phyloP scores from a whole-genome alignment of 2,113 vertebrate genomes.

The Solea solea region DNA sequence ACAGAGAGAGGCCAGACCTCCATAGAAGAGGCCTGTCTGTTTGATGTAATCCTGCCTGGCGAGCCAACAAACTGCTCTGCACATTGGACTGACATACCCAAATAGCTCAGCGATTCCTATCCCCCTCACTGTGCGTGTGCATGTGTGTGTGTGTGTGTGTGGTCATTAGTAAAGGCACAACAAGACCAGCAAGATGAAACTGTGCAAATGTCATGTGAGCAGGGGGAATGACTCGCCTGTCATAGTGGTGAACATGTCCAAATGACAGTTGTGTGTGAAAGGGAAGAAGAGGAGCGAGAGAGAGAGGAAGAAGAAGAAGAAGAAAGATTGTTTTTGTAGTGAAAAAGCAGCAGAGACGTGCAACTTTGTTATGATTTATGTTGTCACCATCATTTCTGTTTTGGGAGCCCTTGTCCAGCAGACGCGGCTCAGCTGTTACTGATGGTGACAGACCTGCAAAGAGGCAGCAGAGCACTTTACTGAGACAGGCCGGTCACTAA shows the following conservation, averaged over 20 bases:
- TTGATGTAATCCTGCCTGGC: slow-evolving; percentile 75
- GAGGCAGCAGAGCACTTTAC: slow-evolving; percentile 27
- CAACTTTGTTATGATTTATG: slow-evolving; percentile 20
- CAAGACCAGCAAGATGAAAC: slow-evolving; percentile 63
- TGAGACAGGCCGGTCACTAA: slow-evolving; percentile 22
- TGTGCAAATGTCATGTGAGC: slow-evolving; percentile 68
- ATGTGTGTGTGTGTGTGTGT: slow-evolving; percentile 30
- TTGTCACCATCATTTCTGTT: slow-evolving; percentile 31
- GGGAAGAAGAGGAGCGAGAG: background rate
- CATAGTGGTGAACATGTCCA: slow-evolving; percentile 65
- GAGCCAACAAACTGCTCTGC: slow-evolving; percentile 65
- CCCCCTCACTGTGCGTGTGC: slow-evolving; percentile 1
- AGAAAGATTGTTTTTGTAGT: background rate
- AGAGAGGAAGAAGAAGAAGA: slow-evolving; percentile 1
- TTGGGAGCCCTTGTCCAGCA: slow-evolving; percentile 19
- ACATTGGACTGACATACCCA: slow-evolving; percentile 71
- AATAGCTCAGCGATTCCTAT: slow-evolving; percentile 70
- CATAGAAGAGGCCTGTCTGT: slow-evolving; percentile 63
- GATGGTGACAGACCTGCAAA: slow-evolving; percentile 15
- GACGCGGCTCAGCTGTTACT: slow-evolving; percentile 3
- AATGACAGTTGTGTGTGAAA: slow-evolving; percentile 25
- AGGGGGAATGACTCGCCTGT: slow-evolving; percentile 64
- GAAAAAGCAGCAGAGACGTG: slow-evolving; percentile 4
- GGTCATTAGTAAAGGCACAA: slow-evolving; percentile 72
- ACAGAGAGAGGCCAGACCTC: slow-evolving; percentile 59